Base-by-base conservation (phyloP, 2,888 invertebrate genomes). In the Leptopilina myrica region DNA sequence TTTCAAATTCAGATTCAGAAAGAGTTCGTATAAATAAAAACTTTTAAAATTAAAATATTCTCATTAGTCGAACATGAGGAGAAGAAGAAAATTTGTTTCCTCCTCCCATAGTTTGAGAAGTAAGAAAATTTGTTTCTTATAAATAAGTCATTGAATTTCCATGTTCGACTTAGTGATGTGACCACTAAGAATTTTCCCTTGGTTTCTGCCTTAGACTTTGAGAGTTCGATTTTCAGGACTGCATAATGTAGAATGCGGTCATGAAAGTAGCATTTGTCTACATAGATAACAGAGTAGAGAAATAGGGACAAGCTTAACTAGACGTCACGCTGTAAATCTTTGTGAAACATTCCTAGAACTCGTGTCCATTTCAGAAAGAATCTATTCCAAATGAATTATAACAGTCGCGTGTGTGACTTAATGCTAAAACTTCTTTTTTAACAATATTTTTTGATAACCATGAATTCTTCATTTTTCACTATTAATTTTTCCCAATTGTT, bases 181-280 rank as follows among this genome's bases (percentile, higher is more conserved):
- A 73, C 73, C 56, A 11, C 73, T 56, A 73, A 73, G 73, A 73
- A 73, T 73, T 73, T 73, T 40, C 56, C 49, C n/a, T 9, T n/a
- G 56, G n/a, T 53, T 73, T 73, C 11, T 33, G 40, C 56, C 53
- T 73, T 5, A 73, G 73, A 73, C 56, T 53, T 73, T 43, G 43
- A 43, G 33, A 73, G 56, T 56, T 73, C 53, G 73, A 56, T 73
- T 73, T 73, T 26, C 69, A 69, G 53, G 69, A 69, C 69, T 69
- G 53, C 69, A 69, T 69, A 69, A 73, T 73, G 73, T 56, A 73
- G 33, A 49, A 73, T 56, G 53, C 53, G 33, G 73, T 73, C 73
- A 73, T 73, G 73, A 56, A 73, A 53, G 73, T 56, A 33, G 73
- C 53, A 73, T 73, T 73, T 56, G 73, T 69, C 53, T 69, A 67